Base-by-base conservation (phyloP, 2,888 invertebrate genomes). In the Caenorhabditis sp. region DNA sequence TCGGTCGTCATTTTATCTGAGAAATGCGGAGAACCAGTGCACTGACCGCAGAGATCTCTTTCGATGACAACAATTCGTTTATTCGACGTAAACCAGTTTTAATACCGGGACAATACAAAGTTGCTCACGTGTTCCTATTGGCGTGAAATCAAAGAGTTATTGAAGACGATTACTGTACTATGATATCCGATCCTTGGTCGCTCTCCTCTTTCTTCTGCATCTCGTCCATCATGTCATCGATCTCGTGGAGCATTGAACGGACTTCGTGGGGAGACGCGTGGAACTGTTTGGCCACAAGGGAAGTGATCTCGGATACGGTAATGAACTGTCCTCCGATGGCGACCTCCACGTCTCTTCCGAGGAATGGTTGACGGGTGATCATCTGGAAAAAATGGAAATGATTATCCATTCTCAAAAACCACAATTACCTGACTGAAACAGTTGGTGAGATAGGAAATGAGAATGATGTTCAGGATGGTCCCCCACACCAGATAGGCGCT, bases 181-280 rank as follows among this genome's bases (percentile, higher is more conserved):
- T n/a, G n/a, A n/a, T n/a, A n/a, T n/a, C n/a, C n/a, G n/a, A n/a
- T n/a, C n/a, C n/a, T n/a, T 6, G n/a, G 37, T 37, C 17, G 20
- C 11, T 24, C 24, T 24, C 24, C 24, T 2, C 11, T 13, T 46
- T n/a, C 13, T 46, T 11, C 24, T 9, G n/a, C 8, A 26, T 46
- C 46, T 24, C 26, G 2, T 46, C 71, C 72, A 84, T 76, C 9
- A 83, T 48, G 24, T 77, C 59, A 46, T 84, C 83, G 52, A 84
- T 63, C 17, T 83, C 83, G 41, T 83, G 79, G 7, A 84, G 70
- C 45, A 84, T 82, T 37, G 73, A 46, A n/a, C 83, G 78, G 15
- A 84, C 78, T 65, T 84, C 78, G 22, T 75, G 62, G 0, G 83
- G 84, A 7, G 84, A 82, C 4, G 84, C 85, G 53, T 85, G 72